phyloP scores from a whole-genome alignment of 1,140 invertebrate genomes.

The Brachionus rotundiformis region DNA sequence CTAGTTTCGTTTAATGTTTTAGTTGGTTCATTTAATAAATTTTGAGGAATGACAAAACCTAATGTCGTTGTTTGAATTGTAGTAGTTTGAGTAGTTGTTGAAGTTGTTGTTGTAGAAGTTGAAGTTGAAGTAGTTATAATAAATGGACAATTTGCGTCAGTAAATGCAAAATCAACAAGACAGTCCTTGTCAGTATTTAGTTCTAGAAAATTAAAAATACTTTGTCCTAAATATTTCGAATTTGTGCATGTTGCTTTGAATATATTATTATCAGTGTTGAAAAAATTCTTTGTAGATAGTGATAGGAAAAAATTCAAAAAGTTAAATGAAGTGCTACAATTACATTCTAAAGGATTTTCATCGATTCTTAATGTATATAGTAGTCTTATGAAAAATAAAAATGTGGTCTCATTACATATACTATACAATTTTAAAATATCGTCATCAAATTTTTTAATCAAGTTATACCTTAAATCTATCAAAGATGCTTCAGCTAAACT shows the following conservation, averaged over 20 bases:
- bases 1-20: neutral
- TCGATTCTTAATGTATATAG: slow-evolving; percentile 21
- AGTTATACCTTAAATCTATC: slow-evolving; percentile 24
- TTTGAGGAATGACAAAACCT: neutral
- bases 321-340: slow-evolving; percentile 28
- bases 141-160: neutral
- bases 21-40: slow-evolving; percentile 32
- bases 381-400: slow-evolving; percentile 22
- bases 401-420: neutral
- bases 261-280: neutral
- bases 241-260: neutral
- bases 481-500: neutral
- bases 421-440: slow-evolving; percentile 20
- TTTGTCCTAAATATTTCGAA: neutral
- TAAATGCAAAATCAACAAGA: neutral
- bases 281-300: neutral
- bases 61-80: neutral
- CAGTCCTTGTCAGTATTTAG: neutral
- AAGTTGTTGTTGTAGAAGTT: slow-evolving; percentile 17
- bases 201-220: slow-evolving; percentile 32
- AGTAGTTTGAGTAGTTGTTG: neutral
- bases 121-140: neutral
- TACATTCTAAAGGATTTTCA: slow-evolving; percentile 18
- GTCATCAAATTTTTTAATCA: slow-evolving; percentile 22
- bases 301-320: neutral